Evolutionary conservation across 2,797 vertebrate genomes (phyloP).

Genomic region (Enteromius trimaculatus): DNA sequence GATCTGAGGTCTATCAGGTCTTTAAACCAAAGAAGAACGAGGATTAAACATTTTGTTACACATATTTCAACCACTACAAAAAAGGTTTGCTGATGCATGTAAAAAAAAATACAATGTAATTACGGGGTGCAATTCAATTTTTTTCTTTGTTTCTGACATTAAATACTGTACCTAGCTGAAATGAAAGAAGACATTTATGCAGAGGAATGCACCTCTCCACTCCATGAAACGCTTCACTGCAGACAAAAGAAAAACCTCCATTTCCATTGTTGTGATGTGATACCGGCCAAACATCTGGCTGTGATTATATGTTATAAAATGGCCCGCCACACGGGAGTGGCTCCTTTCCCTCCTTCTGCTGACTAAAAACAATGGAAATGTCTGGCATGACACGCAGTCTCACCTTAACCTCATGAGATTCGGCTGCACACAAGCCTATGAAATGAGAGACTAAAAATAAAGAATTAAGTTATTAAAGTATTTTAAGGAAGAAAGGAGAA

Average conservation of each 20-base stretch:
- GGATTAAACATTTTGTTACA: not conserved
- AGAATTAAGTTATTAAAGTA: not conserved
- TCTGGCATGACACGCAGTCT: slow-evolving; percentile 59
- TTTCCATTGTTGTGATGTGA: slow-evolving; percentile 68
- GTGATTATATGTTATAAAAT: slow-evolving; percentile 73
- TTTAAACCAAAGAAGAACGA: slow-evolving; percentile 4
- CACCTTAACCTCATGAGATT: slow-evolving; percentile 57
- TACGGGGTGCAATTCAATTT: not conserved
- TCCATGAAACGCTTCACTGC: slow-evolving; percentile 49
- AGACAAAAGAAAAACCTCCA: slow-evolving; percentile 55
- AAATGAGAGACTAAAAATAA: slow-evolving; percentile 9
- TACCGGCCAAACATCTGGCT: slow-evolving; percentile 73
- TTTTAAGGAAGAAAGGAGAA: not conserved
- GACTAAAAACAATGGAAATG: slow-evolving; percentile 72
- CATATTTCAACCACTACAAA: not conserved
- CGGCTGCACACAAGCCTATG: slow-evolving; percentile 11
- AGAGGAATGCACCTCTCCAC: slow-evolving; percentile 65
- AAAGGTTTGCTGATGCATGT: not conserved
- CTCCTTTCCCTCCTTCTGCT: slow-evolving; percentile 68
- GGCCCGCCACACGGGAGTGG: slow-evolving; percentile 60
- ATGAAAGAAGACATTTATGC: slow-evolving; percentile 48
- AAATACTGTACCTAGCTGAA: slow-evolving; percentile 51
- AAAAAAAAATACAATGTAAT: not conserved
- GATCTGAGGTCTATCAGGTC: slow-evolving; percentile 57
- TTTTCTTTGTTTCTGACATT: not conserved